Conservation (phyloP, 2,113 vertebrate species). For the Chloebia gouldiae region DNA sequence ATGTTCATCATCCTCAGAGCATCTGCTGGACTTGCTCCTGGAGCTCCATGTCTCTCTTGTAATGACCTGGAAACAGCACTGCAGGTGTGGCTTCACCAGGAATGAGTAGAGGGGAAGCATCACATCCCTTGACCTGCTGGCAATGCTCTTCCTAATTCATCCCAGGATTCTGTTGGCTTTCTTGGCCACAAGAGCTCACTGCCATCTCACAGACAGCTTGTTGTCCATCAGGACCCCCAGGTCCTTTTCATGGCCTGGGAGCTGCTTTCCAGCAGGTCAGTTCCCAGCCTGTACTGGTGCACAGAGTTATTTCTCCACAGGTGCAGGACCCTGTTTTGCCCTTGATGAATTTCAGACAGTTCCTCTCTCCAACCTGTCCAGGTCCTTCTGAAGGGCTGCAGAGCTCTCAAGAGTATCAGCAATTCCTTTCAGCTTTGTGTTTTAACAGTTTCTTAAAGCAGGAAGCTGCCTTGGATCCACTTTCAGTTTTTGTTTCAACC, state of each 20-base stretch:
- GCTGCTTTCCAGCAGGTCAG: not conserved
- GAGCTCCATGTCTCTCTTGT: not conserved
- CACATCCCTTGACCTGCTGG: not conserved
- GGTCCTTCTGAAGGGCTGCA: not conserved
- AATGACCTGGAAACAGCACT: not conserved
- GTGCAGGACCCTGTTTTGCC: not conserved
- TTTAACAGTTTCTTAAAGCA: not conserved
- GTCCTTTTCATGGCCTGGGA: not conserved
- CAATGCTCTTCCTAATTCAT: not conserved
- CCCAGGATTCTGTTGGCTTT: not conserved
- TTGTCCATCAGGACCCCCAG: not conserved
- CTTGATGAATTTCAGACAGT: not conserved
- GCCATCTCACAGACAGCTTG: not conserved
- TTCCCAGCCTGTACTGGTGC: not conserved
- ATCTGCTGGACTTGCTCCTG: not conserved
- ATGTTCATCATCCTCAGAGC: not conserved
- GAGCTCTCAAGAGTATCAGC: not conserved
- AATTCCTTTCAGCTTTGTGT: not conserved
- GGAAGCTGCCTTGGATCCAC: not conserved
- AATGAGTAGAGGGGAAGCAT: not conserved
- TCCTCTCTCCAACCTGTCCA: not conserved
- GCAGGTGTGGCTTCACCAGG: not conserved
- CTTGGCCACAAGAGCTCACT: not conserved
- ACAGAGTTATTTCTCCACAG: not conserved
- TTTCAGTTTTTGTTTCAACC: not conserved